phyloP scores from a whole-genome alignment of 2,113 vertebrate species.

The Calypte anna region DNA sequence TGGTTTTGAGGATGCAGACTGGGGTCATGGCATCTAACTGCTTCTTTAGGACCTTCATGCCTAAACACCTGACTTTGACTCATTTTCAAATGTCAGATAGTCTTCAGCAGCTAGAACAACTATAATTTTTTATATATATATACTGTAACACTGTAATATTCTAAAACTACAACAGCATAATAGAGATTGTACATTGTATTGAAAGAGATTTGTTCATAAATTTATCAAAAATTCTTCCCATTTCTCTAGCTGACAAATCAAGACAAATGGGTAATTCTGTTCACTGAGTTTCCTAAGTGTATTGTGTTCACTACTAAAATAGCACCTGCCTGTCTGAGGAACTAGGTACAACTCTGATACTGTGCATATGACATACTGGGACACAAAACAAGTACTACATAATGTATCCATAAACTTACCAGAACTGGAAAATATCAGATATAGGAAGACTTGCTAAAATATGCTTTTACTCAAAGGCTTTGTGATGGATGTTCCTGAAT shows the following conservation, averaged over 20 bases:
- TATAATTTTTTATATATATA: no score
- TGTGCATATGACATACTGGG: not conserved
- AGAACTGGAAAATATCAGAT: not conserved
- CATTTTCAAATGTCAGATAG: not conserved
- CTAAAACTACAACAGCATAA: not conserved
- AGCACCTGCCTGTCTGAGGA: not conserved
- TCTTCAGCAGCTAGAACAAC: not conserved
- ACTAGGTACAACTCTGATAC: not conserved
- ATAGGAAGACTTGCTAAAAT: not conserved
- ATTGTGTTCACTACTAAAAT: not conserved
- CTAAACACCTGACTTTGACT: not conserved
- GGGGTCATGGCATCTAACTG: rapidly evolving
- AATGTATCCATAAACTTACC: not conserved
- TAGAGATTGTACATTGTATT: not conserved
- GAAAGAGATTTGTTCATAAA: not conserved
- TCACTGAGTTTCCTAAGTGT: not conserved
- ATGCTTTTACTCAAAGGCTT: not conserved
- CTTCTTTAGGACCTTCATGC: not conserved
- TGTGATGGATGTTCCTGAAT: not conserved
- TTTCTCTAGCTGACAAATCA: not conserved
- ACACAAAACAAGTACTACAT: not conserved
- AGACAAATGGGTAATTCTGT: not conserved
- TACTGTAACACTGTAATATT: no score
- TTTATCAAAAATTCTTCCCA: not conserved
- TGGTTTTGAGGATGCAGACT: not conserved